Conservation (phyloP, 2,797 vertebrate genomes). For the Spheniscus humboldti region DNA sequence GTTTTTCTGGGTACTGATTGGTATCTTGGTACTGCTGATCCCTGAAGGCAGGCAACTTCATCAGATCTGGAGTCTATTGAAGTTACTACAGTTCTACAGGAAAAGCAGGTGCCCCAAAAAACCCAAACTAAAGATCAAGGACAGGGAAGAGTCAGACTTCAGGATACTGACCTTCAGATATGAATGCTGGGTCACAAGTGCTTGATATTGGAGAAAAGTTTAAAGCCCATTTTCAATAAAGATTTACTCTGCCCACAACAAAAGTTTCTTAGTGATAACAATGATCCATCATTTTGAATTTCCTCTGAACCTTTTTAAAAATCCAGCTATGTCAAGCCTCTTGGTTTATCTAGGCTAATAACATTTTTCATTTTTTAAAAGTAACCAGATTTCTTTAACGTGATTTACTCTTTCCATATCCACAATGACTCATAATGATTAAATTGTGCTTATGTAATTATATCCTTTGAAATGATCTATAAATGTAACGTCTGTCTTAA, state of each 20-base stretch:
- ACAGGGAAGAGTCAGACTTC: neutral
- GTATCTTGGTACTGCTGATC: neutral
- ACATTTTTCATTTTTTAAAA: conserved; percentile 52
- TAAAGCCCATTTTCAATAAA: neutral
- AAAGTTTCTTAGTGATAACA: neutral
- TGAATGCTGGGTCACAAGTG: neutral
- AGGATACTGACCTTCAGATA: neutral
- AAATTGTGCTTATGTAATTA: conserved; percentile 44
- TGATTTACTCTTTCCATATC: conserved; percentile 63
- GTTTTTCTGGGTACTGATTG: neutral
- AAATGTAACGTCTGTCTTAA: conserved; percentile 1
- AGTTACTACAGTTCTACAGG: neutral
- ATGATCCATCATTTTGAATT: conserved; percentile 2
- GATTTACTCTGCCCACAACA: neutral
- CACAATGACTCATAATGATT: conserved; percentile 58
- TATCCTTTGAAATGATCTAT: neutral
- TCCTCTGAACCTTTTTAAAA: neutral
- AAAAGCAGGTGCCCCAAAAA: neutral
- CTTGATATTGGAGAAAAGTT: neutral
- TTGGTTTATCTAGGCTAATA: conserved; percentile 41
- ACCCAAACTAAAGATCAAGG: neutral
- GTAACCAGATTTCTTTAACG: conserved; percentile 63
- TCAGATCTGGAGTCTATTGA: neutral
- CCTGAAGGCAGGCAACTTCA: neutral
- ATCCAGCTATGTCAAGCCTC: neutral